A percentile compares a stretch with the other conserved stretches of the same genome.
Evolutionary conservation across 2,888 invertebrate species (phyloP).

Genomic region (Phortica magna): DNA sequence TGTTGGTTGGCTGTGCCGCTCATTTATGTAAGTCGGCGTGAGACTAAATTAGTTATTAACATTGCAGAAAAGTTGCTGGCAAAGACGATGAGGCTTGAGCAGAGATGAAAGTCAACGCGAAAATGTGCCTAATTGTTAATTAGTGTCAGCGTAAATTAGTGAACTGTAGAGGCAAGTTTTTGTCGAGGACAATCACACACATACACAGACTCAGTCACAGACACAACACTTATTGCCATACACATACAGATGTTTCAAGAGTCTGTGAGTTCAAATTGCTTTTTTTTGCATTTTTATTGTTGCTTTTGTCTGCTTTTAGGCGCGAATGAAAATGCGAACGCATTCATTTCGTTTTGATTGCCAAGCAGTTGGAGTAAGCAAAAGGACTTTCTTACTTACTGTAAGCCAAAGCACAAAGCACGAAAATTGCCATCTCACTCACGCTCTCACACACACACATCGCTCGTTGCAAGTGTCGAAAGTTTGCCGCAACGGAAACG

Average conservation of each 20-base stretch:
- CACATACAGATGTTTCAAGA: not conserved
- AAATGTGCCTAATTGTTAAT: slow-evolving; percentile 74
- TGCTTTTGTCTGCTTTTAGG: slow-evolving; percentile 44
- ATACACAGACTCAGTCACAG: too few species aligned
- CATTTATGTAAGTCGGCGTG: slow-evolving; percentile 36
- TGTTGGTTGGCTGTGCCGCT: too few species aligned
- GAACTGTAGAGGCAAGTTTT: slow-evolving; percentile 25
- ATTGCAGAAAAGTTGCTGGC: slow-evolving; percentile 50
- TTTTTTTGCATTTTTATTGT: slow-evolving; percentile 2
- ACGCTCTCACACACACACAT: too few species aligned
- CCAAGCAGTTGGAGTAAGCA: not conserved
- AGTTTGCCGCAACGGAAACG: slow-evolving; percentile 23
- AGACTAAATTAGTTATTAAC: slow-evolving; percentile 72
- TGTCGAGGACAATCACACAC: not conserved
- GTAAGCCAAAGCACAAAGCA: too few species aligned
- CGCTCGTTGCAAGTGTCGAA: slow-evolving; percentile 8
- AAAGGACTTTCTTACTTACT: too few species aligned
- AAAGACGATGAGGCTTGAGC: not conserved
- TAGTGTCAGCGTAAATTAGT: slow-evolving; percentile 69
- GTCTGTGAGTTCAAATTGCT: not conserved
- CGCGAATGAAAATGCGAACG: slow-evolving; percentile 5
- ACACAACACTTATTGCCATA: not conserved
- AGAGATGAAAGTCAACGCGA: slow-evolving; percentile 46
- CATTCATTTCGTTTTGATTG: slow-evolving; percentile 15
- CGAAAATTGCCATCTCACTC: too few species aligned